phyloP scores from a whole-genome alignment of 2,113 vertebrate species.

The Pantherophis guttatus region DNA sequence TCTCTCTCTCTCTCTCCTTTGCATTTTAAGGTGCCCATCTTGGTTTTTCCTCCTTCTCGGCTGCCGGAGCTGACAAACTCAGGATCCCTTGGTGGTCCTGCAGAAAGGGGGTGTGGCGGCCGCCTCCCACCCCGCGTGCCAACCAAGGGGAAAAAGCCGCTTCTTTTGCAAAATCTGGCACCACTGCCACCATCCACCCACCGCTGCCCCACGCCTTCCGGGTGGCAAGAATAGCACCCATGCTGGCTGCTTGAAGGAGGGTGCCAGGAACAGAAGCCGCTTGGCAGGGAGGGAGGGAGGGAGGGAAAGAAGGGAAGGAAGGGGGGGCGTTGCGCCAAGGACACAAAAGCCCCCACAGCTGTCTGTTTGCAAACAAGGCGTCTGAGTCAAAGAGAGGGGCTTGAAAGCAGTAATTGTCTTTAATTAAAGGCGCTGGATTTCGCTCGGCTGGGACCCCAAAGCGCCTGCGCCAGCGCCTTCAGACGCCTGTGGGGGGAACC shows the following conservation, averaged over 20 bases:
- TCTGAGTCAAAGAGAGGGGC: neutral
- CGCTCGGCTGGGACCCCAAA: neutral
- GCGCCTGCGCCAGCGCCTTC: neutral
- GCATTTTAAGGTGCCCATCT: too few species aligned
- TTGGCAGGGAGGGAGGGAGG: neutral
- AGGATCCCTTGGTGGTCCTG: neutral
- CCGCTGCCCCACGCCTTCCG: neutral
- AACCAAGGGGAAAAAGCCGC: neutral
- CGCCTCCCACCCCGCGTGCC: neutral
- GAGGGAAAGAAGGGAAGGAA: neutral
- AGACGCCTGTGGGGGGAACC: too few species aligned
- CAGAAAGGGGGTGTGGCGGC: neutral
- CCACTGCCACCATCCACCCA: fast-evolving
- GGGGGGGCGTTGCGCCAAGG: neutral
- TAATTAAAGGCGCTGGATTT: neutral
- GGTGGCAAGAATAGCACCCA: neutral
- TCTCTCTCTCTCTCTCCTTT: too few species aligned
- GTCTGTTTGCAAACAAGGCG: neutral
- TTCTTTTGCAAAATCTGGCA: neutral
- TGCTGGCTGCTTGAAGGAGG: neutral
- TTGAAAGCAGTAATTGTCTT: neutral
- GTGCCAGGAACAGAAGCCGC: neutral
- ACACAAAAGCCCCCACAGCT: neutral
- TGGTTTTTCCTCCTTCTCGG: too few species aligned
- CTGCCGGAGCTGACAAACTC: too few species aligned